Percentiles rank a stretch among this genome's conserved stretches.
Evolutionary conservation across 1,140 invertebrate genomes (phyloP).

Genomic region (Bilobella aurantiaca): DNA sequence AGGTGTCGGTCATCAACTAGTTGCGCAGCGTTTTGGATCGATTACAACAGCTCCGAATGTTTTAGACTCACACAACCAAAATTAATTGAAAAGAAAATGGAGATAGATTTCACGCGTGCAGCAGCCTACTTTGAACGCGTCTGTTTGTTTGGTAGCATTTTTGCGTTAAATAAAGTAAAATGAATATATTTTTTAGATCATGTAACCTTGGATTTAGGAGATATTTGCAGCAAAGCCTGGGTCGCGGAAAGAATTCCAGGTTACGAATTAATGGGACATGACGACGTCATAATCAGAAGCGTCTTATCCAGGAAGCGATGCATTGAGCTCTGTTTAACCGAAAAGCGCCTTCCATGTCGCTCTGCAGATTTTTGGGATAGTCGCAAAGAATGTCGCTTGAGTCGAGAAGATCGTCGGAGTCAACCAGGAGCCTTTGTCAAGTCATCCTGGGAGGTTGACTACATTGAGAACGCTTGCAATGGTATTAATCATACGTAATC

Average conservation of each 20-base stretch:
- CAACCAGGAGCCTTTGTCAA: constrained; percentile 39
- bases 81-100: constrained; percentile 7
- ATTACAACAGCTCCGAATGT: constrained; percentile 30
- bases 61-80: constrained; percentile 26
- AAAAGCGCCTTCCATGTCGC: constrained; percentile 36
- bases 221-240: constrained; percentile 35
- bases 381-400: constrained; percentile 40
- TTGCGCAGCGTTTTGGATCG: constrained; percentile 34
- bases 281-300: constrained; percentile 38
- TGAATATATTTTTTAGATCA: too few species aligned
- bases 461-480: constrained; percentile 44
- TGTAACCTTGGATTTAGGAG: constrained; percentile 20
- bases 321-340: constrained; percentile 39
- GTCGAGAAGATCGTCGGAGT: constrained; percentile 40
- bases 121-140: constrained; percentile 30
- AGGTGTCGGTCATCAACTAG: constrained; percentile 30
- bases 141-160: constrained; percentile 30
- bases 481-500: too few species aligned
- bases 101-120: constrained; percentile 25
- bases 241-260: constrained; percentile 41
- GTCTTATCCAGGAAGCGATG: constrained; percentile 39
- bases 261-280: constrained; percentile 40
- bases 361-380: constrained; percentile 38
- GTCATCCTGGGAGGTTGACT: constrained; percentile 40
- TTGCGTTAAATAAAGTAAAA: too few species aligned